These are phyloP conservation scores for Zelostemma sp. DNA, from an alignment of 1,140 invertebrate species.

Conservation along the genomic window DNA sequence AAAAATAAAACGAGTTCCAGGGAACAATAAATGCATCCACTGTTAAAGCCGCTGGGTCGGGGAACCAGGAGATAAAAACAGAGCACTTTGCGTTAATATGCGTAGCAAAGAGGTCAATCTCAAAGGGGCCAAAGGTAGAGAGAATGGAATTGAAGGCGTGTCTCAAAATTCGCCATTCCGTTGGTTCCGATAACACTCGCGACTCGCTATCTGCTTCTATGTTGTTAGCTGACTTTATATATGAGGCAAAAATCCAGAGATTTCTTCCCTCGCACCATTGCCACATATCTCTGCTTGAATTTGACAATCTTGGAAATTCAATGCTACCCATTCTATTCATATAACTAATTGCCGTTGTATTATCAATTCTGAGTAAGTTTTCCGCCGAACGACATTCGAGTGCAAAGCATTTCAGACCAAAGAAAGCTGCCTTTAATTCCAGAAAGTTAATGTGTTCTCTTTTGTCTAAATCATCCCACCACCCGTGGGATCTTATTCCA, in stretches of 20 bases:
- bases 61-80: conserved; percentile 43
- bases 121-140: background rate
- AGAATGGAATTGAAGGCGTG: conserved; percentile 4
- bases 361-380: conserved; percentile 13
- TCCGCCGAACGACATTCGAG: conserved; percentile 3
- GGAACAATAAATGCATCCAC: conserved; percentile 12
- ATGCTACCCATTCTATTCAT: conserved; percentile 16
- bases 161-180: conserved; percentile 5
- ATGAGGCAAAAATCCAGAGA: background rate
- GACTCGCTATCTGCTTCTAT: background rate
- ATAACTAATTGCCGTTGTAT: no score
- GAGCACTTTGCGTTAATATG: conserved; percentile 44
- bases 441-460: conserved; percentile 18
- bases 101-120: conserved; percentile 47
- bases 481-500: background rate
- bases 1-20: conserved; percentile 8
- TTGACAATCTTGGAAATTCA: background rate
- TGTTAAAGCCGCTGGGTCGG: conserved; percentile 24
- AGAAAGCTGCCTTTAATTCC: conserved; percentile 13
- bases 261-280: conserved; percentile 6
- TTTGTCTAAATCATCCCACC: conserved; percentile 12
- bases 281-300: conserved; percentile 5
- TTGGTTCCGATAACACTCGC: background rate
- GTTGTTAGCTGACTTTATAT: background rate
- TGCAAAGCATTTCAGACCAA: conserved; percentile 17